These are phyloP conservation scores for Elmis aenea DNA, from an alignment of 2,888 invertebrate genomes.

Conservation along the genomic window DNA sequence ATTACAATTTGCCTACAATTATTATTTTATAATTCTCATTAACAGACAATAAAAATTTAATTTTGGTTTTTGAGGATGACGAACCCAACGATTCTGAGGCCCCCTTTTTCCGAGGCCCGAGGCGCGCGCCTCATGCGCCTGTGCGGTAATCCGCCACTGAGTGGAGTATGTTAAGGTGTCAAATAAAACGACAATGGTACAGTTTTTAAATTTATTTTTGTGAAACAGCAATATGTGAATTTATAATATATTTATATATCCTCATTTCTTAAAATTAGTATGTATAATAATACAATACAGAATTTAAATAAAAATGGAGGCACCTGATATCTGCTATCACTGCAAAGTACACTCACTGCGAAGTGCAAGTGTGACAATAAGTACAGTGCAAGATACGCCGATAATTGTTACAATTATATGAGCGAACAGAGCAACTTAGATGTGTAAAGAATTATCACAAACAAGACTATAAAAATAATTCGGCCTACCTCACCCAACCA, in stretches of 20 bases:
- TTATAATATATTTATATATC: conserved; percentile 44
- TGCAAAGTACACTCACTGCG: conserved; percentile 38
- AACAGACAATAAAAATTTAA: too few species aligned
- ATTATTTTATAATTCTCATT: too few species aligned
- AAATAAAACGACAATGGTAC: conserved; percentile 6
- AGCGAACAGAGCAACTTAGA: not conserved
- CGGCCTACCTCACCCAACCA: too few species aligned
- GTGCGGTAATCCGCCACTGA: too few species aligned
- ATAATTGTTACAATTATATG: too few species aligned
- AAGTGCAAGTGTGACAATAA: conserved; percentile 34
- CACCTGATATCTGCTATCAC: conserved; percentile 45
- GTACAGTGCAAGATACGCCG: conserved; percentile 29
- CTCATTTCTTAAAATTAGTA: conserved; percentile 43
- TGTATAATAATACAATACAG: conserved; percentile 38
- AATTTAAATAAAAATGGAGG: conserved; percentile 44
- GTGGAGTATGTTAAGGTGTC: too few species aligned
- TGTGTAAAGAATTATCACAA: not conserved
- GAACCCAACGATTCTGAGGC: too few species aligned
- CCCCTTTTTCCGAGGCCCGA: too few species aligned
- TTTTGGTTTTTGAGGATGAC: too few species aligned
- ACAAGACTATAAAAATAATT: conserved; percentile 2
- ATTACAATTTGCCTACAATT: too few species aligned
- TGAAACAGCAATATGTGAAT: conserved; percentile 47
- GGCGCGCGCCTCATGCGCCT: too few species aligned
- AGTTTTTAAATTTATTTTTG: conserved; percentile 44